Base-by-base conservation (phyloP, 2,113 vertebrate genomes). In the Macquaria ambigua region DNA sequence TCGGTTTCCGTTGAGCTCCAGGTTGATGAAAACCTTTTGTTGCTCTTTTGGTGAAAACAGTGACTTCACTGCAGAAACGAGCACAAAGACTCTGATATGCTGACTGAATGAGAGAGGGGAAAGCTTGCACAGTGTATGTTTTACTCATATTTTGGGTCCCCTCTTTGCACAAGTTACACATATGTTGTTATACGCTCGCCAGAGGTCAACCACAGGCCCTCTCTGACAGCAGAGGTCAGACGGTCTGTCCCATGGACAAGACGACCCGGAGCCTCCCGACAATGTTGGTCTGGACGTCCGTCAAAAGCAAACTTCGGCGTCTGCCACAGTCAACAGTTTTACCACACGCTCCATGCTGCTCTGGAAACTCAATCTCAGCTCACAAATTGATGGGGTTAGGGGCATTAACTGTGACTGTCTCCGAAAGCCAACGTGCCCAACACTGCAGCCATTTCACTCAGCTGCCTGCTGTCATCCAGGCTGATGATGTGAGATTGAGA, bases 361-460 rank as follows among this genome's bases (percentile, higher is more conserved):
- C 87, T 92, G 92, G 91, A 93, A 91, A 95, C 68, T 90, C 86
- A 61, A 83, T 94, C 89, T 80, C 8, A 1, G 50, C 84, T 84
- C 85, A 89, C 74, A 92, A 91, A 91, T 85, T 80, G 75, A 91
- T 77, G 85, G 78, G 85, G 83, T 90, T 82, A 77, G 62, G 80
- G 78, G 80, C 74, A 76, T 92, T 87, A 87, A 86, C 82, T 82
- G 84, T 55, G 89, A 85, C 87, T 3, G 83, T 82, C 85, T 90
- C 71, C 18, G 3, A 79, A 83, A 86, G 73, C 77, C 12, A 15
- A 64, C 55, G 31, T 56, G 62, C 46, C 67, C 21, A 28, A 66
- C 67, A 56, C 16, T 34, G 67, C 58, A 59, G 68, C 53, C 63
- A 28, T 82, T 69, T 84, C 20, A 12, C 63, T 81, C 41, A 15